Evolutionary conservation across 2,113 vertebrate species (phyloP).

Genomic region (Aspidoscelis tigris): DNA sequence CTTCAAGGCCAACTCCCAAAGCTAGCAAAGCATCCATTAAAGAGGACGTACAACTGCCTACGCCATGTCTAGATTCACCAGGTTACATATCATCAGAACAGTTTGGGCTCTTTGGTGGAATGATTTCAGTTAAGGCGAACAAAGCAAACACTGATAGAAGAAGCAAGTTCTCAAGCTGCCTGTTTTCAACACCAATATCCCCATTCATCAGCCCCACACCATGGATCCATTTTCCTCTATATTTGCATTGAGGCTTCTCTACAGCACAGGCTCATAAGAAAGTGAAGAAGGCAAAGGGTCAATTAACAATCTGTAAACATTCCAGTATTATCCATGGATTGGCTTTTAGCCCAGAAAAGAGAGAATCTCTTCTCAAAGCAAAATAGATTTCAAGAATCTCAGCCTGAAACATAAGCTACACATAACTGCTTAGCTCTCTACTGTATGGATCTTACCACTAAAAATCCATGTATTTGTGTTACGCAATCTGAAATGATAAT

Average conservation of each 20-base stretch:
- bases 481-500: background rate
- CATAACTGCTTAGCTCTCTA: background rate
- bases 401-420: too few species aligned
- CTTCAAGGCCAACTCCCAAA: too few species aligned
- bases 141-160: background rate
- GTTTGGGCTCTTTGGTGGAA: too few species aligned
- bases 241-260: background rate
- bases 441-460: background rate
- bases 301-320: slow-evolving; percentile 17
- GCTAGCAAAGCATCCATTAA: too few species aligned
- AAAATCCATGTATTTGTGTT: slow-evolving; percentile 6
- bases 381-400: background rate
- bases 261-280: background rate
- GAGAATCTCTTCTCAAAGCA: background rate
- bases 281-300: slow-evolving; percentile 21
- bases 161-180: background rate
- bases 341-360: background rate
- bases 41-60: too few species aligned
- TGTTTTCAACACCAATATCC: background rate
- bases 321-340: background rate
- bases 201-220: too few species aligned
- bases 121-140: background rate
- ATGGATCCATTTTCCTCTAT: background rate
- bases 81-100: too few species aligned
- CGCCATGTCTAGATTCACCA: too few species aligned